Conservation (phyloP, 2,113 vertebrate genomes). For the Tachuris rubrigastra region DNA sequence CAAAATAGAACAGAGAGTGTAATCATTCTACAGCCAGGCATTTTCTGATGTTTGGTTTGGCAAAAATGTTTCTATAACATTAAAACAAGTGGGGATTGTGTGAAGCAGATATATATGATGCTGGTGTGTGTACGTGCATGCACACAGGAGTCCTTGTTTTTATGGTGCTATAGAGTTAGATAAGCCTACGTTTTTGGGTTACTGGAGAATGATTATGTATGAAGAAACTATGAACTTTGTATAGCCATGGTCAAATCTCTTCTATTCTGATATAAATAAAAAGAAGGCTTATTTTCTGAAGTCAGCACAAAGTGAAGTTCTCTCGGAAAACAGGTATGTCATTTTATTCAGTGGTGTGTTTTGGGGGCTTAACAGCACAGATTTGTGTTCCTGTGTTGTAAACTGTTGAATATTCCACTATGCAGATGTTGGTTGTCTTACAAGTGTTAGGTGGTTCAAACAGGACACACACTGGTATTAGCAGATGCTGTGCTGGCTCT, state of each 20-base stretch:
- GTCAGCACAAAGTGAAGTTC: not conserved
- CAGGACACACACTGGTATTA: not conserved
- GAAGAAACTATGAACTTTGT: not conserved
- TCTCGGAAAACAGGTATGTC: not conserved
- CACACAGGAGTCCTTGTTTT: not conserved
- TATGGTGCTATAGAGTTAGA: not conserved
- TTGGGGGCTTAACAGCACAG: not conserved
- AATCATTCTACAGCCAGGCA: not conserved
- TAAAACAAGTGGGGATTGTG: not conserved
- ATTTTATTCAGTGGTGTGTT: not conserved
- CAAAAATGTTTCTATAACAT: not conserved
- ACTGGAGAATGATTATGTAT: not conserved
- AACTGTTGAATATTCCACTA: not conserved
- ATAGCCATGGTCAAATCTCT: not conserved
- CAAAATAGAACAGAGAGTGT: not conserved
- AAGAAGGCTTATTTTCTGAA: not conserved
- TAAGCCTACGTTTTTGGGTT: not conserved
- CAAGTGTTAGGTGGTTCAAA: rapidly evolving
- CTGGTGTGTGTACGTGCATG: not conserved
- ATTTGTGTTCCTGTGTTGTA: not conserved
- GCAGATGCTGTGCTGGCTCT: not conserved
- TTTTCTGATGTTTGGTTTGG: not conserved
- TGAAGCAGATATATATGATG: not conserved
- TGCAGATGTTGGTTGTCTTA: rapidly evolving
- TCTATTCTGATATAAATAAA: not conserved